Percentiles rank a stretch among this genome's conserved stretches.
phyloP scores from a whole-genome alignment of 2,888 invertebrate genomes.

The Cremastinae sp. region DNA sequence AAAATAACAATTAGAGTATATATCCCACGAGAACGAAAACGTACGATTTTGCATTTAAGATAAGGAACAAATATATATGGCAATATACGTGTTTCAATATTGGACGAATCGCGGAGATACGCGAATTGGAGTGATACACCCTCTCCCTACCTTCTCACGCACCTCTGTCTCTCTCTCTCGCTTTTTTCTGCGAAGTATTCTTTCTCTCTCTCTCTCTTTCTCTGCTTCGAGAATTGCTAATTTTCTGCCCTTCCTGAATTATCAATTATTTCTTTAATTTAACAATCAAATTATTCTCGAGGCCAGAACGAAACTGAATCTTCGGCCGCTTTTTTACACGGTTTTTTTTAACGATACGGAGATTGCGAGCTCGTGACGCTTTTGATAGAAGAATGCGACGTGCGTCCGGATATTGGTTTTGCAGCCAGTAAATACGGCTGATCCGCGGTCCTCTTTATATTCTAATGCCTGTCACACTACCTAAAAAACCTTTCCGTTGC shows the following conservation, averaged over 20 bases:
- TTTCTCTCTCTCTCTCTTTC: constrained; percentile 1
- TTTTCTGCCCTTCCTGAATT: constrained; percentile 39
- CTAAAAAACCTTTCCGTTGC: constrained; percentile 51
- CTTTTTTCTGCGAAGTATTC: constrained; percentile 16
- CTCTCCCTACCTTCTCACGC: constrained; percentile 45
- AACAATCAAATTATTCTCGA: constrained; percentile 17
- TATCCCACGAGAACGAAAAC: constrained; percentile 7
- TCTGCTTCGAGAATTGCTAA: constrained; percentile 32
- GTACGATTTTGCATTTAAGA: constrained; percentile 29
- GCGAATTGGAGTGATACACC: constrained; percentile 44
- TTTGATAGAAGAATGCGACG: constrained; percentile 18
- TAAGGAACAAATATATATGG: constrained; percentile 5
- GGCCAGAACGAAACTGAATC: constrained; percentile 16
- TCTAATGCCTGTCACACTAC: constrained; percentile 58
- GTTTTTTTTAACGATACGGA: constrained; percentile 11
- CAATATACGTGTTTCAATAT: constrained; percentile 42
- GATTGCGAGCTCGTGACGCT: constrained; percentile 31
- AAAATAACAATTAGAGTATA: neutral
- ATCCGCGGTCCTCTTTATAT: constrained; percentile 49
- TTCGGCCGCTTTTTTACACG: constrained; percentile 13
- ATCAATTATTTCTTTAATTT: constrained; percentile 29
- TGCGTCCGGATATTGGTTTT: constrained; percentile 8
- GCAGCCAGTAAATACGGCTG: constrained; percentile 33
- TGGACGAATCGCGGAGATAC: constrained; percentile 47
- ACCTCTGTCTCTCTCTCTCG: constrained; percentile 27